Conservation (phyloP, 2,888 invertebrate species). For the Petrolisthes cinctipes region DNA sequence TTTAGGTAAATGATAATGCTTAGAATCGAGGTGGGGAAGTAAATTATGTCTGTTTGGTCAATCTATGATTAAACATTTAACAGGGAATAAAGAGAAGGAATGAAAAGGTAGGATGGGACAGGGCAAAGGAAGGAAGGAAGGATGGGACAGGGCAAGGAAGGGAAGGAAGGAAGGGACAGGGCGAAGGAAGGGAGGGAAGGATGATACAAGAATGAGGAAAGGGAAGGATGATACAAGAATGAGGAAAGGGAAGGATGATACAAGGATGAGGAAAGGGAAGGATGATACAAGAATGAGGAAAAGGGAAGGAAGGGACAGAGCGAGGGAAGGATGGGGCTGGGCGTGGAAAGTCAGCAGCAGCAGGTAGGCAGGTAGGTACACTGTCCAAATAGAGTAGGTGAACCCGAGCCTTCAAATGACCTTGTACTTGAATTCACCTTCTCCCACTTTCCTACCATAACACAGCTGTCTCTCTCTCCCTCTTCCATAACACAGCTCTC, state of each 20-base stretch:
- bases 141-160: neutral
- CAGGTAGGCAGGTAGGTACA: neutral
- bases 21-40: too few relatives aligned
- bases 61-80: too few relatives aligned
- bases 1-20: too few relatives aligned
- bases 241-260: neutral
- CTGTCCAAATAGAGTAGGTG: neutral
- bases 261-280: neutral
- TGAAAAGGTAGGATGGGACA: neutral
- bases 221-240: neutral
- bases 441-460: neutral
- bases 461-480: neutral
- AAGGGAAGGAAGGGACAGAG: neutral
- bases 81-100: neutral
- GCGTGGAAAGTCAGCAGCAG: neutral
- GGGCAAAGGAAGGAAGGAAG: neutral
- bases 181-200: neutral
- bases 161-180: neutral
- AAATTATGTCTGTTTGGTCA: too few relatives aligned
- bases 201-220: neutral
- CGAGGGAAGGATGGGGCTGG: neutral
- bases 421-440: neutral
- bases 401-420: neutral
- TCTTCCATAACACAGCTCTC: neutral
- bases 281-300: neutral